Evolutionary conservation across 2,113 vertebrate species (phyloP), one percentile per base, ranked within the genome.

Genomic region (Shinisaurus crocodilurus): DNA sequence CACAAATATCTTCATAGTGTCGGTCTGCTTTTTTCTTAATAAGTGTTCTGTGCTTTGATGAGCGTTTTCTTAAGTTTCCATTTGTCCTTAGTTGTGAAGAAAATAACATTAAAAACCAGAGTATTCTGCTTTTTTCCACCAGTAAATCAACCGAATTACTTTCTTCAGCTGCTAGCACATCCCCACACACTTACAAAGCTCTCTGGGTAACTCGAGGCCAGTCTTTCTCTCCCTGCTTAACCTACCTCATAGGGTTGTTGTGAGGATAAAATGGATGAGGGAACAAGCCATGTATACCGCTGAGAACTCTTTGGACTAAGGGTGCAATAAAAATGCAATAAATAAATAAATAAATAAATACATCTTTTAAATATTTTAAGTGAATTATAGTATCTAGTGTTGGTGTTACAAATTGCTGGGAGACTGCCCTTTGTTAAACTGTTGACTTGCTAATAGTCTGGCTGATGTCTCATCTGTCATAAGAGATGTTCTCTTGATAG

Each of bases 1-100:
- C 94, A 93, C 92, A 93, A 95, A 96, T 93, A 93, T 95, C 94
- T 95, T 76, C 60, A 94, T 94, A 94, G 87, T 92, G 96, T 94
- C 94, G 96, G 77, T 95, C 95, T 95, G 92, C 92, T 94, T 90
- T 88, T 96, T 90, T 92, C 94, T 88, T 37, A n/a, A 91, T n/a
- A 91, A 94, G 94, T 92, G 95, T 89, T 43, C 40, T 87, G 43
- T 82, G 88, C 85, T 93, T 96, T 96, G 94, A 95, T 94, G 93
- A 96, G 92, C 91, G 94, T 91, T 92, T 95, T 91, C 37, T 90
- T 5, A 91, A 92, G 90, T 87, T 93, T 94, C 88, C 90, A 96
- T 86, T 94, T 87, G n/a, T 88, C 70, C 86, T 92, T 40, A 83
- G 82, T 87, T 95, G 90, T 57, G 84, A 74, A 60, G 79, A 87